A percentile compares a stretch with the other conserved stretches of the same genome.
Conservation (phyloP, 2,888 invertebrate species). For the Crematogaster levior region DNA sequence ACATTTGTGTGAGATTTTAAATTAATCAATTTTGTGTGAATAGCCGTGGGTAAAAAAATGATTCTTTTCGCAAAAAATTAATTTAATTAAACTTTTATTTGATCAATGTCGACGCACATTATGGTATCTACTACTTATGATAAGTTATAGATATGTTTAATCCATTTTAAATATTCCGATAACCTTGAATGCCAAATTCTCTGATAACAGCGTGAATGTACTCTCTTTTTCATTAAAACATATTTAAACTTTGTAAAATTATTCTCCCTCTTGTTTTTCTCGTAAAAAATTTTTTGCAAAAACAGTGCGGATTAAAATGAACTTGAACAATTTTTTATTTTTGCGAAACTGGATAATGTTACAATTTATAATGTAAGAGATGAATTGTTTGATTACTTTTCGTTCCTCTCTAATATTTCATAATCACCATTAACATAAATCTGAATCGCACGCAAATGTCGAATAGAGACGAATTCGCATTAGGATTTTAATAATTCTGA, state of each 20-base stretch:
- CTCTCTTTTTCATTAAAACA: not conserved
- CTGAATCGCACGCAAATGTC: not conserved
- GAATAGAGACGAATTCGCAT: not conserved
- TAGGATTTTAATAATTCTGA: not conserved
- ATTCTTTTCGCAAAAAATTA: not conserved
- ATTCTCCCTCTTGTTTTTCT: not conserved
- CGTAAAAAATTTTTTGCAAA: not conserved
- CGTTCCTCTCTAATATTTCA: not conserved
- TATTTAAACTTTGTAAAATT: constrained; percentile 3
- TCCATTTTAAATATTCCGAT: constrained; percentile 5
- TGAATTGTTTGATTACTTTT: not conserved
- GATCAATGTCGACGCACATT: not conserved
- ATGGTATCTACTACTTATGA: not conserved
- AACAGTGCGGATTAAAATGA: not conserved
- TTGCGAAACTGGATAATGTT: not conserved
- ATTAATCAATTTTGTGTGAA: not conserved
- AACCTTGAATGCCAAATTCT: not conserved
- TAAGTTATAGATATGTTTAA: constrained; percentile 15
- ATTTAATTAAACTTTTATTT: not conserved
- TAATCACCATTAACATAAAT: not conserved
- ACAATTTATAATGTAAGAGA: not conserved
- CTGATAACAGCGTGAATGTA: not conserved
- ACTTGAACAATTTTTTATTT: not conserved
- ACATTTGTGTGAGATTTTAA: not conserved
- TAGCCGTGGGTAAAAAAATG: not conserved